These are phyloP conservation scores for Ammodytes dubius DNA, from an alignment of 2,113 vertebrate genomes.

Conservation along the genomic window DNA sequence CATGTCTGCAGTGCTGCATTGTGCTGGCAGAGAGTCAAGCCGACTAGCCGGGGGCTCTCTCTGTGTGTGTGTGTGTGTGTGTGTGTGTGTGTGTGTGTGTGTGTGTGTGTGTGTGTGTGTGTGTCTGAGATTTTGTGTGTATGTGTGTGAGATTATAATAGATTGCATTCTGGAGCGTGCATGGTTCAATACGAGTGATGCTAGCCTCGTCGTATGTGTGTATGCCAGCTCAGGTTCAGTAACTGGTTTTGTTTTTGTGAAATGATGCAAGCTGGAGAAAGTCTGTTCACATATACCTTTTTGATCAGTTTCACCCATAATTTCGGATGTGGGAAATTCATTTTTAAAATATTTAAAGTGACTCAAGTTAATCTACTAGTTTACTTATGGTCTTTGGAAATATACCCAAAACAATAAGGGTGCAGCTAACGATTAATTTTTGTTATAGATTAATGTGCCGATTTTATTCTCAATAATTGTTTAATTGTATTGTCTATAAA, in stretches of 20 bases:
- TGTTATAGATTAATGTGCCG: neutral
- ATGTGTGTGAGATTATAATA: neutral
- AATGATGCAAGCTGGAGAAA: neutral
- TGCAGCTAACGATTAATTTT: neutral
- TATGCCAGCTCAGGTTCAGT: neutral
- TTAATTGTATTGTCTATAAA: neutral
- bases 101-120: slow-evolving; percentile 16
- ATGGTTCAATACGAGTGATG: slow-evolving; percentile 40
- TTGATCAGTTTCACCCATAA: neutral
- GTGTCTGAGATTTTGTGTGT: neutral
- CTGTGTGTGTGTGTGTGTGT: slow-evolving; percentile 17
- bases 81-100: slow-evolving; percentile 19
- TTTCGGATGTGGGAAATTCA: neutral
- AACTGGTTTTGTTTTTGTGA: slow-evolving; percentile 2
- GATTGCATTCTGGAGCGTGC: neutral
- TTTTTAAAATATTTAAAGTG: too few relatives aligned
- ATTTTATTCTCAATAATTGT: neutral
- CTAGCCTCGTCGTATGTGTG: neutral
- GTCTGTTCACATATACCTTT: neutral
- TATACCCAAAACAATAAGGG: neutral
- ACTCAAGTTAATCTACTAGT: neutral
- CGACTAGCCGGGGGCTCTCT: slow-evolving; percentile 38
- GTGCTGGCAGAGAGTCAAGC: slow-evolving; percentile 67
- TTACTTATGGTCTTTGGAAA: neutral
- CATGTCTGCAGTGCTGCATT: slow-evolving; percentile 72